phyloP scores from a whole-genome alignment of 2,888 invertebrate genomes.

The Empis stercorea region DNA sequence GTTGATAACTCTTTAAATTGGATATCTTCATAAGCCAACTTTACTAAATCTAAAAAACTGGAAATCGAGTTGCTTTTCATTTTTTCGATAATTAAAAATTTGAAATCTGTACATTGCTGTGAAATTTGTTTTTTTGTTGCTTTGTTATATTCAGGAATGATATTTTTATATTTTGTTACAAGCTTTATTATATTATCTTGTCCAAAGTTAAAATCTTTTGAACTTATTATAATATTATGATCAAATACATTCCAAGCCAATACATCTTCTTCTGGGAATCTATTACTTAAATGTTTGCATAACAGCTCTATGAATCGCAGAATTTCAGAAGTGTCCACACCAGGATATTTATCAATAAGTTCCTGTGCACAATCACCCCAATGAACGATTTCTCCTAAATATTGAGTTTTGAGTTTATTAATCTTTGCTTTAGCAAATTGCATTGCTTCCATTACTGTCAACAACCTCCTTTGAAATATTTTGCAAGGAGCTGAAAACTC shows the following conservation, averaged over 20 bases:
- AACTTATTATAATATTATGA: conserved; percentile 3
- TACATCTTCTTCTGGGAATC: conserved; percentile 3
- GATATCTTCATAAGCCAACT: neutral
- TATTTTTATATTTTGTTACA: conserved; percentile 4
- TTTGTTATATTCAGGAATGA: conserved; percentile 4
- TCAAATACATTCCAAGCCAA: conserved; percentile 3
- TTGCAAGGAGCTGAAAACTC: conserved; percentile 4
- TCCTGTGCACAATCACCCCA: conserved; percentile 4
- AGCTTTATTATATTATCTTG: conserved; percentile 3
- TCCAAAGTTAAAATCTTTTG: conserved; percentile 5
- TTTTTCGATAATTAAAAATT: conserved; percentile 5
- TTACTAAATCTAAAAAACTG: neutral
- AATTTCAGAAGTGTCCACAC: neutral
- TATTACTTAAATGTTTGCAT: conserved; percentile 1
- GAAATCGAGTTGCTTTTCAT: conserved; percentile 3
- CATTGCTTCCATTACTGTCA: conserved; percentile 4
- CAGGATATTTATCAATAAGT: conserved; percentile 2
- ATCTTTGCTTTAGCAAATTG: conserved; percentile 2
- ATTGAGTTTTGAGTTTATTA: conserved; percentile 4
- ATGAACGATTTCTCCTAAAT: conserved; percentile 4
- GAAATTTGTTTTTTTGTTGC: neutral
- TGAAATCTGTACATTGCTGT: conserved; percentile 1
- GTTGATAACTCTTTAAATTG: conserved; percentile 2
- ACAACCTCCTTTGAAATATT: conserved; percentile 3
- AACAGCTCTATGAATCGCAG: conserved; percentile 1